These are phyloP conservation scores for Austrolebias charrua DNA, from an alignment of 2,797 vertebrate genomes.

Conservation along the genomic window DNA sequence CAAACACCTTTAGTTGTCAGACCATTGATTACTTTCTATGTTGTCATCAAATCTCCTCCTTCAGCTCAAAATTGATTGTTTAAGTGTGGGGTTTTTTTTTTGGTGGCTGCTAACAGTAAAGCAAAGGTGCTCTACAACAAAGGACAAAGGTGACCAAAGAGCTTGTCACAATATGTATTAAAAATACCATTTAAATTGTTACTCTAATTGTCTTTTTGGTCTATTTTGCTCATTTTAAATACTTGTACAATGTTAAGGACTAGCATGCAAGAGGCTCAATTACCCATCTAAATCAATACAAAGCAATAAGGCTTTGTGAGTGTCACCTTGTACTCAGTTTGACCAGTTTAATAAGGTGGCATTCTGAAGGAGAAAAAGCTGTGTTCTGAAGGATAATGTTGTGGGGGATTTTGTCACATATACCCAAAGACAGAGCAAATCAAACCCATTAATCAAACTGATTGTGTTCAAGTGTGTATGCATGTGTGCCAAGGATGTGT, in stretches of 20 bases:
- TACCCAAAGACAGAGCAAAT: conserved; percentile 53
- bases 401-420: conserved; percentile 51
- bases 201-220: neutral
- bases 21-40: conserved; percentile 57
- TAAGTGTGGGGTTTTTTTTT: neutral
- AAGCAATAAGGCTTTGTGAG: conserved; percentile 28
- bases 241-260: conserved; percentile 3
- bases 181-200: conserved; percentile 7
- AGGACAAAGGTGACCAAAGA: conserved; percentile 22
- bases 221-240: too few relatives aligned
- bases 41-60: conserved; percentile 32
- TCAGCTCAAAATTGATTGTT: too few relatives aligned
- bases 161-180: neutral
- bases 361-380: conserved; percentile 22
- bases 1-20: conserved; percentile 12
- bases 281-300: conserved; percentile 20
- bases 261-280: conserved; percentile 11
- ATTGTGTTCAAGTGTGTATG: conserved; percentile 18
- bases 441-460: conserved; percentile 58
- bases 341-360: conserved; percentile 20
- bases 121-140: conserved; percentile 15
- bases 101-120: conserved; percentile 11
- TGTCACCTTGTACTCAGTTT: conserved; percentile 24
- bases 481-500: conserved; percentile 7
- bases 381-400: conserved; percentile 28